Base-by-base conservation (phyloP, 2,797 vertebrate species). In the Sebastes vulpes region DNA sequence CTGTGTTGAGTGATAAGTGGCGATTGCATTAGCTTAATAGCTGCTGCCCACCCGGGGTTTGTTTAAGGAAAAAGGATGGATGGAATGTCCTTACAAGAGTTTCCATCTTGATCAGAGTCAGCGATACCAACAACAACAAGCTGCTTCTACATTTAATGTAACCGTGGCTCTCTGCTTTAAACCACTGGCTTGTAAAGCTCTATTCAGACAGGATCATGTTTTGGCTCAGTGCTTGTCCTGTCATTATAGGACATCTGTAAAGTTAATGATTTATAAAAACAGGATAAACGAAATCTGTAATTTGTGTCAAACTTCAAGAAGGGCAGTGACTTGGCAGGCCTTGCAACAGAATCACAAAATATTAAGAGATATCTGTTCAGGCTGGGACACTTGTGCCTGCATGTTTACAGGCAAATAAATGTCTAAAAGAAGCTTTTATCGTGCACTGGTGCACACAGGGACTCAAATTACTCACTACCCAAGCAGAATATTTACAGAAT, bases 1-100 rank as follows among this genome's bases (percentile, higher is more conserved):
- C 77, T 25, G 21, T 16, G 73, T 73, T 59, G 81, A 86, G 75
- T 48, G 65, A 85, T 92, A 86, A 93, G 92, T 87, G 75, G 74
- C 32, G 46, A 83, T 83, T 79, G 74, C 92, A 90, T 94, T 88
- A 91, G 75, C 79, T 63, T 89, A 88, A 93, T 91, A 88, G 92
- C 90, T 64, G 81, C 83, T 58, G 70, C 79, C 82, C 79, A 81
- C 77, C 48, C 21, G n/a, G 78, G 80, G 81, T 88, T 91, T 86
- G 77, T 89, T 91, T 89, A 81, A 80, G 60, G 81, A 53, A 88
- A 88, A 81, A 16, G 38, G 56, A 87, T 65, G 75, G 71, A 75
- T 76, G 35, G 29, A 46, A 53, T 63, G 29, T 84, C 67, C 82
- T 85, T 53, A 65, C 31, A n/a, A 28, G 63, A 57, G 81, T 67